Base-by-base conservation (phyloP, 2,888 invertebrate genomes). In the Megastigmus dorsalis region DNA sequence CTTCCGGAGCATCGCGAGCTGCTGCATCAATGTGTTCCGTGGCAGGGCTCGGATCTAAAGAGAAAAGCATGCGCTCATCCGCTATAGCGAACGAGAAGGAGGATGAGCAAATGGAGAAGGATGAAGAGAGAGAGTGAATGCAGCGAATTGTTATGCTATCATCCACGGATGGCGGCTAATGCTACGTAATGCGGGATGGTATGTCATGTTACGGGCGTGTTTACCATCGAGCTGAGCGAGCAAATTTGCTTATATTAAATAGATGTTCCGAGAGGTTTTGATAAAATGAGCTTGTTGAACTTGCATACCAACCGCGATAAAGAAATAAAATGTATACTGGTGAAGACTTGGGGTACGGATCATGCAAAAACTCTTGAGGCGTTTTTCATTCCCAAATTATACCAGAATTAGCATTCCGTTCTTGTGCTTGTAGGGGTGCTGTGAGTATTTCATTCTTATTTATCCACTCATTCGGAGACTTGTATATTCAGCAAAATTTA, bases 31-130 rank as follows among this genome's bases (percentile, higher is more conserved):
- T n/a, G n/a, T n/a, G 23, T 43, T 52, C 30, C 1, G 13, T 48
- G 23, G 30, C 50, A 26, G n/a, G n/a, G 18, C 15, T 20, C 30
- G n/a, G 18, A 18, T 20, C 30, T 18, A 48, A 71, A 48, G 55
- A 55, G 41, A 48, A 26, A 18, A 55, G 7, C 18, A 41, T 66
- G 43, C 30, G 7, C 30, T 20, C 30, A 26, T 20, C 41, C 1
- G 13, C 3, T 13, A 13, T n/a, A 1, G 43, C 68, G 72, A 60
- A 75, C 57, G 59, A 78, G 74, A 48, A 41, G 50, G 59, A 78
- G 74, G 41, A 41, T 30, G 43, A 59, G 28, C n/a, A 30, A 15
- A 20, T 9, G 41, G 7, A 18, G 38, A n/a, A 30, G 3, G 18
- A 43, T 15, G n/a, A 15, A 57, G 57, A 65, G 52, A 71, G 15